These are phyloP conservation scores for Hymenopus coronatus DNA, from an alignment of 2,888 invertebrate species.

Conservation along the genomic window DNA sequence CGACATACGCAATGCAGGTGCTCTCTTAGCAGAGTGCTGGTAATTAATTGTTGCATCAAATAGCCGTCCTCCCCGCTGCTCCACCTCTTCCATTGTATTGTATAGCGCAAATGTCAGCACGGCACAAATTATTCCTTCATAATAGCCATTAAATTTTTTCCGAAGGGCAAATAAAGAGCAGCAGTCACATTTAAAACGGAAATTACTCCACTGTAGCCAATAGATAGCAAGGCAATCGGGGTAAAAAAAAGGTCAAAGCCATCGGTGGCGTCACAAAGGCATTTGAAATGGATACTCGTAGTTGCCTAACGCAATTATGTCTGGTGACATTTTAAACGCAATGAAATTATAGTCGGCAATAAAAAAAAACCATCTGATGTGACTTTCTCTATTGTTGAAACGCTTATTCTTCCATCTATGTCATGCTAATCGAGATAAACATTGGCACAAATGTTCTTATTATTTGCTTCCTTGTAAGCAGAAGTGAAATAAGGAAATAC, in stretches of 20 bases:
- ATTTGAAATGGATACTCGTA: neutral
- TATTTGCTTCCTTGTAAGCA: too few species aligned
- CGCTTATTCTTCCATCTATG: too few species aligned
- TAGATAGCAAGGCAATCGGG: neutral
- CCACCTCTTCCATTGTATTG: neutral
- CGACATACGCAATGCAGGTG: slow-evolving; percentile 7
- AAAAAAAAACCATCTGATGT: too few species aligned
- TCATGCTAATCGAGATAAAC: too few species aligned
- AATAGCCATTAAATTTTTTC: slow-evolving; percentile 15
- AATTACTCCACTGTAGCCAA: neutral
- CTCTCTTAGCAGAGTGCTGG: neutral
- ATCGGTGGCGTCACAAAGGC: neutral
- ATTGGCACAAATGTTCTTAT: too few species aligned
- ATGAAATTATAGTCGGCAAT: too few species aligned
- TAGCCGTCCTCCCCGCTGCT: neutral
- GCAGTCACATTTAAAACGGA: slow-evolving; percentile 6
- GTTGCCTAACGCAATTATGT: too few species aligned
- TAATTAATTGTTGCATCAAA: slow-evolving; percentile 16
- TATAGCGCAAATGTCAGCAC: slow-evolving; percentile 12
- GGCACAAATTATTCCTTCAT: slow-evolving; percentile 10
- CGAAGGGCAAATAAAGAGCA: slow-evolving; percentile 17
- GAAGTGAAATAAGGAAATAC: too few species aligned
- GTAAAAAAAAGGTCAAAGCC: neutral
- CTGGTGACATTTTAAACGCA: too few species aligned
- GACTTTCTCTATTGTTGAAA: too few species aligned